Percentiles rank a stretch among this genome's conserved stretches.
phyloP scores from a whole-genome alignment of 2,113 vertebrate genomes.

The Spilogale gracilis region DNA sequence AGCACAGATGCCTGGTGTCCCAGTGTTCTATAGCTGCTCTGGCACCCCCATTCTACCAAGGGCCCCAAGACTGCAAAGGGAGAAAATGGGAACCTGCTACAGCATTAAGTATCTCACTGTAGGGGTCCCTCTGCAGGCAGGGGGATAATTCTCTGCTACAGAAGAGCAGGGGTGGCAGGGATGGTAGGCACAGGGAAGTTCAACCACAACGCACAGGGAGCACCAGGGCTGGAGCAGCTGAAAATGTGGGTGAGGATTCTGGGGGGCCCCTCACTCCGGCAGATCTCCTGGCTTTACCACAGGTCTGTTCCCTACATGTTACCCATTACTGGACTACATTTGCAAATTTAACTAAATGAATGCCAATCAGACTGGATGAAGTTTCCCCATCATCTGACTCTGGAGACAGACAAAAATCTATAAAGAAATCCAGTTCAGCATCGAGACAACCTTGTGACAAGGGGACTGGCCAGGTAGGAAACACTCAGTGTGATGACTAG shows the following conservation, averaged over 20 bases:
- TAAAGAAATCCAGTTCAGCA: neutral
- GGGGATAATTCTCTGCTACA: neutral
- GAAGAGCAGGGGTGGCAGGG: neutral
- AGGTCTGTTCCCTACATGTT: neutral
- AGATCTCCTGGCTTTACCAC: neutral
- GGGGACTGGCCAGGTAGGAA: neutral
- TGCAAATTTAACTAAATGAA: neutral
- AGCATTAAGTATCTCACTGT: rapidly evolving
- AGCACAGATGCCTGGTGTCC: neutral
- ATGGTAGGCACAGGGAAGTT: neutral
- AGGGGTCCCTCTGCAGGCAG: neutral
- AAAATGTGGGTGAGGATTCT: neutral
- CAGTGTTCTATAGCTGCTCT: neutral
- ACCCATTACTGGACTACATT: neutral
- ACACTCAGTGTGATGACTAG: rapidly evolving
- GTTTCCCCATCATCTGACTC: neutral
- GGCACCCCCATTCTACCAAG: neutral
- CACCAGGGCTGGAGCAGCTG: neutral
- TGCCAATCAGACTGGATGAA: neutral
- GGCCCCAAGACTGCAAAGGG: neutral
- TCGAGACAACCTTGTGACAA: neutral
- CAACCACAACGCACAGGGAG: neutral
- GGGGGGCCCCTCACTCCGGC: neutral
- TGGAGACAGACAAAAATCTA: neutral
- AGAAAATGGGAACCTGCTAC: no score